A percentile compares a stretch with the other conserved stretches of the same genome.
Evolutionary conservation across 1,140 invertebrate species (phyloP).

Genomic region (Drosophila gunungcola): DNA sequence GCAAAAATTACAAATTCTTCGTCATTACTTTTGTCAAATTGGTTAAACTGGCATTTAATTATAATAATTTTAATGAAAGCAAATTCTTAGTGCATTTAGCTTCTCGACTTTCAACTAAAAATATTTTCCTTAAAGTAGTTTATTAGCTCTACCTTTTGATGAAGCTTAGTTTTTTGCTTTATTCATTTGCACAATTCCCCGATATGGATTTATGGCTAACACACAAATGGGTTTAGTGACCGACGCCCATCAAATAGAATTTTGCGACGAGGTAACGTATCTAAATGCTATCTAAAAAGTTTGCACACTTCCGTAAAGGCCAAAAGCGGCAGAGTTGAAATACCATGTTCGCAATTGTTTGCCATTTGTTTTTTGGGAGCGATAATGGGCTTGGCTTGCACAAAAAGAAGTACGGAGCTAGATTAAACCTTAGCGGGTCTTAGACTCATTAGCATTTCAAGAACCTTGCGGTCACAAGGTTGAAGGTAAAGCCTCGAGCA

Average conservation of each 20-base stretch:
- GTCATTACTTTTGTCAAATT: too few species aligned
- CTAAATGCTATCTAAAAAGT: constrained; percentile 25
- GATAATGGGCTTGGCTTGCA: constrained; percentile 57
- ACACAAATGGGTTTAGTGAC: constrained; percentile 70
- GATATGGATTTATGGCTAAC: constrained; percentile 54
- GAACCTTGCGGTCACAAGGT: constrained; percentile 45
- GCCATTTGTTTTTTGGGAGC: constrained; percentile 31
- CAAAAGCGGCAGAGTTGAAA: constrained; percentile 68
- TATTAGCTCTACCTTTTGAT: constrained; percentile 16
- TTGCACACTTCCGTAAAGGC: constrained; percentile 64
- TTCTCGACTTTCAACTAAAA: background rate
- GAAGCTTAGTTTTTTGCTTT: constrained; percentile 26
- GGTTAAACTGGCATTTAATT: too few species aligned
- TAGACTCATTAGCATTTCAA: constrained; percentile 51
- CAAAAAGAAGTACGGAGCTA: constrained; percentile 20
- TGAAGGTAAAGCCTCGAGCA: constrained; percentile 31
- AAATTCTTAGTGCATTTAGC: background rate
- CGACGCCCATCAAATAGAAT: constrained; percentile 42
- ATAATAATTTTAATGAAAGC: too few species aligned
- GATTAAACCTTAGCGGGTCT: constrained; percentile 49
- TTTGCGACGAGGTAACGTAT: background rate
- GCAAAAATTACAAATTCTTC: too few species aligned
- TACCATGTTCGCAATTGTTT: constrained; percentile 52
- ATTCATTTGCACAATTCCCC: constrained; percentile 36
- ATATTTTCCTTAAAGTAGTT: background rate